These are phyloP conservation scores for human (Homo sapiens) DNA, from an alignment of 2,113 vertebrate genomes.

Conservation along the genomic window DNA sequence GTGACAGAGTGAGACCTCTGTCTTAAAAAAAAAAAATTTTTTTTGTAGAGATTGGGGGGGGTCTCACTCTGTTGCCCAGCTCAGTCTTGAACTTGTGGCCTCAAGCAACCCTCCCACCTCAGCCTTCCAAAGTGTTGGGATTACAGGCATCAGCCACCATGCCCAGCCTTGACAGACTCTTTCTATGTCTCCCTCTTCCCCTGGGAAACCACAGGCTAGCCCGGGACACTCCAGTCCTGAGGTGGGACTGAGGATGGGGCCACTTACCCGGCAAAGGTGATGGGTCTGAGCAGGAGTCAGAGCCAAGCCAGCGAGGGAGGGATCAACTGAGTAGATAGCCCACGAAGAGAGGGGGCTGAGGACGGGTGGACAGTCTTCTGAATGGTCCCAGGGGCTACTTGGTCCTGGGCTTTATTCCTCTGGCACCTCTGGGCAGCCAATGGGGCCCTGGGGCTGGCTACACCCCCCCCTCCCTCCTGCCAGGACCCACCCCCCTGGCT, in stretches of 20 bases:
- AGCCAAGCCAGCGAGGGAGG: neutral
- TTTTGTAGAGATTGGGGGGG: neutral
- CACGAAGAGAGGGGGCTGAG: neutral
- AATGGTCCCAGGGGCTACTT: neutral
- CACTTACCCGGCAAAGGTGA: neutral
- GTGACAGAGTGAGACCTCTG: neutral
- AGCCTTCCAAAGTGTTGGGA: neutral
- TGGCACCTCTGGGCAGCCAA: neutral
- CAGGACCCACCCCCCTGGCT: neutral
- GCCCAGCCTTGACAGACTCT: neutral
- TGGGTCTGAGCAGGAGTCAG: neutral
- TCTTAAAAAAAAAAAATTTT: too few species aligned
- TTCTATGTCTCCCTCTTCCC: neutral
- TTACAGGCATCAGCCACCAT: neutral
- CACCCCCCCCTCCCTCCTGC: neutral
- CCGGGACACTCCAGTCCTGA: too few species aligned
- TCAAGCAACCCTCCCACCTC: neutral
- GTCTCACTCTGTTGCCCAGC: neutral
- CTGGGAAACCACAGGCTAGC: neutral
- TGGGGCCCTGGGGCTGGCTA: neutral
- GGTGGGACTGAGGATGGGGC: neutral
- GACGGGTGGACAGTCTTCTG: neutral
- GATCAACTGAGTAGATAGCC: neutral
- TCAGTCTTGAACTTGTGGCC: neutral
- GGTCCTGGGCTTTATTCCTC: constrained; percentile 61